These are phyloP conservation scores for Pelecanoides urinatrix DNA, from an alignment of 2,113 vertebrate species.

Conservation along the genomic window DNA sequence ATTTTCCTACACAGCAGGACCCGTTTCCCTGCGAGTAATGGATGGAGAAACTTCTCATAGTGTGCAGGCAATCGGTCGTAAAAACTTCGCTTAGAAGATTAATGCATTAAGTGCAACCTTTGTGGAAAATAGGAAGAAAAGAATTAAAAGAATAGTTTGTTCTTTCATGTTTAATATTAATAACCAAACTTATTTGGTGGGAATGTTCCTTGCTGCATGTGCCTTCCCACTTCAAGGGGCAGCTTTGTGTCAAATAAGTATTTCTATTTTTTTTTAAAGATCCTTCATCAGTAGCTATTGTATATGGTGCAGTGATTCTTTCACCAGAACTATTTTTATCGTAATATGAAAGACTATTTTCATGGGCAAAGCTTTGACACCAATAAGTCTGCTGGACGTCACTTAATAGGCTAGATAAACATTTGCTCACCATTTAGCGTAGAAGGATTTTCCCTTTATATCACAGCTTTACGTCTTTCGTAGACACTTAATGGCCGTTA, in stretches of 20 bases:
- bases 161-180: conserved; percentile 57
- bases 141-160: conserved; percentile 69
- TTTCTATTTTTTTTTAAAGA: not conserved
- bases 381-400: conserved; percentile 37
- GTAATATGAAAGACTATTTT: conserved; percentile 53
- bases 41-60: conserved; percentile 81
- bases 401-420: conserved; percentile 62
- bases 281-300: not conserved
- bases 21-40: conserved; percentile 75
- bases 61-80: conserved; percentile 74
- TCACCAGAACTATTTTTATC: conserved; percentile 52
- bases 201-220: not conserved
- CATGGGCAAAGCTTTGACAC: conserved; percentile 55
- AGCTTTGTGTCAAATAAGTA: not conserved
- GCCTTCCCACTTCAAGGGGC: not conserved
- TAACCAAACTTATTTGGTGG: not conserved
- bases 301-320: not conserved
- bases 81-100: conserved; percentile 80
- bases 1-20: conserved; percentile 72
- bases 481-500: not conserved
- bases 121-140: conserved; percentile 53
- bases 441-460: conserved; percentile 23
- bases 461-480: not conserved
- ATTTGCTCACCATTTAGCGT: not conserved
- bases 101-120: conserved; percentile 72